Evolutionary conservation across 2,888 invertebrate genomes (phyloP), one percentile per base, ranked within the genome.

Genomic region (Ectobius pallidus): DNA sequence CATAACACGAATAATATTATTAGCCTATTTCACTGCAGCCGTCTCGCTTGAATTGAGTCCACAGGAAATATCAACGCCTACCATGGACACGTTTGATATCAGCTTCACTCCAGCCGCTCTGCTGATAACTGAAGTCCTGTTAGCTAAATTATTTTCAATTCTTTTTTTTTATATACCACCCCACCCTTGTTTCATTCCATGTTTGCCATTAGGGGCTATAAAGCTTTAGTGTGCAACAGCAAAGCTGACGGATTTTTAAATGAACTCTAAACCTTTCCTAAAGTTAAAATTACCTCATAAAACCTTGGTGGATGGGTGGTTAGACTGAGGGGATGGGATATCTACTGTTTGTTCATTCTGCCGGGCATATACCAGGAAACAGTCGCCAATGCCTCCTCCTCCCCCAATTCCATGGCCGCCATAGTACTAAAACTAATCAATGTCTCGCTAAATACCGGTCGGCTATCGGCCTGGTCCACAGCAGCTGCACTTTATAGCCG

Each of bases 271-370:
- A 65, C 46, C 65, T 65, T 65, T n/a, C 65, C 65, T 46, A 27
- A 65, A 65, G 65, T 65, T 65, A 65, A 46, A 65, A 65, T 65
- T 65, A 65, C 65, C 65, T 44, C 65, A 65, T 65, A 65, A 65
- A 65, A 65, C 65, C 44, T 65, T 27, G 39, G 65, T 25, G 58
- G 58, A 58, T 18, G 25, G 61, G 20, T 18, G 25, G 22, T 20
- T 20, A 22, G 25, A 16, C 7, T 6, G 55, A 6, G 11, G 34
- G 63, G 63, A 65, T 63, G 42, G 55, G 27, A 55, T 55, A 30
- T 58, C 65, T 27, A 27, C 44, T 65, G 65, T 65, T 44, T 65
- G 65, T 65, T 44, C 65, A 65, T 65, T 65, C 65, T 44, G 4
- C 65, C 22, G 42, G 65, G 44, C 65, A 42, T 44, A 63, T 1